Evolutionary conservation across 2,113 vertebrate species (phyloP), one percentile per base, ranked within the genome.

Genomic region (Cyphomyrus plagiostoma): DNA sequence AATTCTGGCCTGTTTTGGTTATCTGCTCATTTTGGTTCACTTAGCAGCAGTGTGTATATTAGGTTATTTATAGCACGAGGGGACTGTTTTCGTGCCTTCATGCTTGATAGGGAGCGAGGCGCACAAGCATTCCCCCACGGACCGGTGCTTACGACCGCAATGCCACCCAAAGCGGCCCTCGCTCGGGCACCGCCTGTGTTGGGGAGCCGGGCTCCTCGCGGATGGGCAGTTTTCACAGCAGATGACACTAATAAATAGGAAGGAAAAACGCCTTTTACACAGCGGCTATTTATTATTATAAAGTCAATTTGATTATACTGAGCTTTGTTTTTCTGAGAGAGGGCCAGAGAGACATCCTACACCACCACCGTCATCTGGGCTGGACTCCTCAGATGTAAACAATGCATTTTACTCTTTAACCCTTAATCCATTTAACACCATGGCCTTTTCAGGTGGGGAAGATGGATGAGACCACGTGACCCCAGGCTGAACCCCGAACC

Each of bases 191-290:
- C 17, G 3, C 35, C 53, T n/a, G 7, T 35, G 56, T 10, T 50
- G 9, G 46, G 83, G 48, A 58, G 21, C 3, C 15, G 2, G 2
- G 6, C 10, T 46, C 87, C 56, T 39, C 2, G 53, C 1, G 35
- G 53, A 66, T 15, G 19, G 56, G 86, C 53, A 23, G 48, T 17
- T 88, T 62, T 42, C 86, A 88, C 19, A 88, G 56, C 66, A 21
- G 56, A 45, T 88, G 87, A 88, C 87, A 88, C 19, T 88, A 88
- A 87, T 87, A 87, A 53, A 87, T 87, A 53, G 49, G 50, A 87
- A 13, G 49, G 50, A 53, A 53, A n/a, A 87, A 87, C 3, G n/a
- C 56, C 85, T 87, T 87, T 48, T 86, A 56, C 48, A 35, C 85
- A 21, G 26, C n/a, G 49, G 53, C 86, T 62, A 88, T 88, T 88